These are phyloP conservation scores for Halisarca cf. caerulea DNA, from an alignment of 37 sponge, comb jelly and placozoan species.

Conservation along the genomic window DNA sequence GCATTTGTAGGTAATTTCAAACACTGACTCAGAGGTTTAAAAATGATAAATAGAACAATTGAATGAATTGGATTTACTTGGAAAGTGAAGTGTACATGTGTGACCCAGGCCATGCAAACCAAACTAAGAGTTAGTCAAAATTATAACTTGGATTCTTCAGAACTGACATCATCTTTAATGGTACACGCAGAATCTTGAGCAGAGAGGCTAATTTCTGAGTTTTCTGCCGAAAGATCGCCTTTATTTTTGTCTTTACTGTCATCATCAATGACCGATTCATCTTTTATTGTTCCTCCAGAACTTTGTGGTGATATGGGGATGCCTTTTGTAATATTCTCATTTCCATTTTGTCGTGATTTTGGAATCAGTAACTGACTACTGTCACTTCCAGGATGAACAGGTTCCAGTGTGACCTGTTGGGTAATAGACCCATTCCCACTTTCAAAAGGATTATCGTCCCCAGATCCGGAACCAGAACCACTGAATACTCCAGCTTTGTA, in stretches of 20 bases:
- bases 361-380: not conserved
- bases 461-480: not conserved
- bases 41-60: not conserved
- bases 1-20: not conserved
- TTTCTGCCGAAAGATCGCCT: not conserved
- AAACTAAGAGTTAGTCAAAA: no score
- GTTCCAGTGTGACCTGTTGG: not conserved
- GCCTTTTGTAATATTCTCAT: not conserved
- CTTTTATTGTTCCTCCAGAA: slow-evolving; percentile 9
- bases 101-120: no score
- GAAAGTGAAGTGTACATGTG: not conserved
- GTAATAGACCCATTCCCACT: not conserved
- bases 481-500: not conserved
- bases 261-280: not conserved
- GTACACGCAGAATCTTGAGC: not conserved
- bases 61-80: not conserved
- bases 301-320: slow-evolving; percentile 18
- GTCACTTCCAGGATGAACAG: no score
- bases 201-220: not conserved
- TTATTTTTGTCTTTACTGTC: not conserved
- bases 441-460: not conserved
- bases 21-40: not conserved
- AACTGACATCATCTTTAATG: not conserved
- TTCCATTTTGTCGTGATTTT: not conserved
- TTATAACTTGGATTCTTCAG: no score